Evolutionary conservation across 2,888 invertebrate genomes (phyloP).

Genomic region (Microlaimidae sp.): DNA sequence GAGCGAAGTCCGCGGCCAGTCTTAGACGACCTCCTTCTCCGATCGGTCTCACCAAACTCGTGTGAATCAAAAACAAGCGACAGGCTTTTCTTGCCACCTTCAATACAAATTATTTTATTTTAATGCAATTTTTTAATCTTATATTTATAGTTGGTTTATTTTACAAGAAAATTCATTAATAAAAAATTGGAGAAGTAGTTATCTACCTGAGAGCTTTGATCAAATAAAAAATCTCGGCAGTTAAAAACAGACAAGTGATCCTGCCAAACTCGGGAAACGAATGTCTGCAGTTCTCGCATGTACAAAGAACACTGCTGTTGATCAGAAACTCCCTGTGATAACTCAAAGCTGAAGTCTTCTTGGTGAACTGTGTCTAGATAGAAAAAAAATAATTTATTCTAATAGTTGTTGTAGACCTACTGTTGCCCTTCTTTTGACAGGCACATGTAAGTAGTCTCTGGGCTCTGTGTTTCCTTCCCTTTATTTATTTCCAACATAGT

Average conservation of each 20-base stretch:
- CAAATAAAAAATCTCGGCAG: constrained; percentile 48
- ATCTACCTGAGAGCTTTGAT: constrained; percentile 42
- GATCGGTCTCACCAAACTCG: constrained; percentile 60
- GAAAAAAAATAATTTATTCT: too few species aligned
- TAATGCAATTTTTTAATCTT: too few species aligned
- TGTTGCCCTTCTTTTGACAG: too few species aligned
- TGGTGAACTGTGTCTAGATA: constrained; percentile 82
- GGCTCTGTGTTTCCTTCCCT: too few species aligned
- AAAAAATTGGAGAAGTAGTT: too few species aligned
- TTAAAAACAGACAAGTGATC: constrained; percentile 54
- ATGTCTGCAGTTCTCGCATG: constrained; percentile 61
- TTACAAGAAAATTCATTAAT: too few species aligned
- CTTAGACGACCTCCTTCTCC: constrained; percentile 60
- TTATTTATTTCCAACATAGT: too few species aligned
- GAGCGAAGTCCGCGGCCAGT: constrained; percentile 53
- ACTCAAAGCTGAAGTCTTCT: constrained; percentile 46
- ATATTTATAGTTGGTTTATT: too few species aligned
- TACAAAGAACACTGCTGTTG: constrained; percentile 53
- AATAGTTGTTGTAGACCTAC: too few species aligned
- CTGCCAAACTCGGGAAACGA: constrained; percentile 50
- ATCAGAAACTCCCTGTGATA: not conserved
- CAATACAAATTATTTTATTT: too few species aligned
- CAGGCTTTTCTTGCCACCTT: constrained; percentile 55
- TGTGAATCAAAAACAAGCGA: constrained; percentile 67
- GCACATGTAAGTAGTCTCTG: too few species aligned